phyloP scores from a whole-genome alignment of 2,888 invertebrate species.

The Mythimna albipuncta region DNA sequence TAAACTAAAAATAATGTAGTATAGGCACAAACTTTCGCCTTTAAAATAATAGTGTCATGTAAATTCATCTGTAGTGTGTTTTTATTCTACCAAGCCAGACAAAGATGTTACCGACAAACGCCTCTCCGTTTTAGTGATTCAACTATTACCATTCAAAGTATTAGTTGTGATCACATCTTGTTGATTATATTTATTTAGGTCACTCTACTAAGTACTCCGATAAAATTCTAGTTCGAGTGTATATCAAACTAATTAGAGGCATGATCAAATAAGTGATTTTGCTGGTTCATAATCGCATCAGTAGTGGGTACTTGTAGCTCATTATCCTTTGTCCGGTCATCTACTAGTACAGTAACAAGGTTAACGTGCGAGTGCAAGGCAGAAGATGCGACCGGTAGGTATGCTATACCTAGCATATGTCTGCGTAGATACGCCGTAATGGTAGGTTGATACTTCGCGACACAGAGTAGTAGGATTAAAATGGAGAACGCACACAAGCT shows the following conservation, averaged over 20 bases:
- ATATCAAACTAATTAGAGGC: constrained; percentile 15
- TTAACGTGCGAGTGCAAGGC: constrained; percentile 70
- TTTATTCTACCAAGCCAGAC: not conserved
- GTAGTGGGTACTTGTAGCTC: constrained; percentile 16
- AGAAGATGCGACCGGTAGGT: constrained; percentile 49
- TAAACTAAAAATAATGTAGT: too few species aligned
- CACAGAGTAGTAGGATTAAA: constrained; percentile 28
- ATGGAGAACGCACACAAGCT: constrained; percentile 19
- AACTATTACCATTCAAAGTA: not conserved
- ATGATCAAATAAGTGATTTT: constrained; percentile 34
- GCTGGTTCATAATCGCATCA: constrained; percentile 14
- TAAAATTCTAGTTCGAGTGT: constrained; percentile 13
- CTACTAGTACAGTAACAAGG: constrained; percentile 58
- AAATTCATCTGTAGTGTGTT: not conserved
- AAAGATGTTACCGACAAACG: not conserved
- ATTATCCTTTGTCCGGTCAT: constrained; percentile 62
- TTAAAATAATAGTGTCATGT: too few species aligned
- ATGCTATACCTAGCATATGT: constrained; percentile 19
- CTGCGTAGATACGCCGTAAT: constrained; percentile 26
- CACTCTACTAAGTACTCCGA: not conserved
- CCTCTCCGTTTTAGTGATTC: not conserved
- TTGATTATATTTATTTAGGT: constrained; percentile 13
- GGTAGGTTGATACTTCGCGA: constrained; percentile 10
- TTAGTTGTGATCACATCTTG: constrained; percentile 17
- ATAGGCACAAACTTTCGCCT: too few species aligned